phyloP scores from a whole-genome alignment of 2,888 invertebrate genomes.

The Hyles lineata region DNA sequence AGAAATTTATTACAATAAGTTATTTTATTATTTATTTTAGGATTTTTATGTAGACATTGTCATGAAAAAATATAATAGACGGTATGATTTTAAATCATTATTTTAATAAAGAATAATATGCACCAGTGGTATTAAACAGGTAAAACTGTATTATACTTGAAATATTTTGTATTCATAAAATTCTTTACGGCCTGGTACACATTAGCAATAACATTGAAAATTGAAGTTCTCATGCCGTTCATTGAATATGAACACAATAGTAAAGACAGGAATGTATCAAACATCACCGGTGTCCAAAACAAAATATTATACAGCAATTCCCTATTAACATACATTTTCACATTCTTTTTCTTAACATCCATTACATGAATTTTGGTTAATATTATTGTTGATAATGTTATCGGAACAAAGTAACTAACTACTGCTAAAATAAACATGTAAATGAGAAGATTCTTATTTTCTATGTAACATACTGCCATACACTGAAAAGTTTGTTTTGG shows the following conservation, averaged over 20 bases:
- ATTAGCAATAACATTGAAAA: constrained; percentile 76
- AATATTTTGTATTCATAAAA: constrained; percentile 75
- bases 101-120: no score
- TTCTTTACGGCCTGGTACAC: constrained; percentile 76
- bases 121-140: constrained; percentile 51
- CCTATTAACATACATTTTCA: constrained; percentile 68
- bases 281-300: constrained; percentile 79
- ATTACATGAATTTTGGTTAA: constrained; percentile 73
- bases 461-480: constrained; percentile 69
- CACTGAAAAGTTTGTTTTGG: constrained; percentile 61
- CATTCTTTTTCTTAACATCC: constrained; percentile 60
- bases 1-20: no score
- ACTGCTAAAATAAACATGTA: constrained; percentile 71
- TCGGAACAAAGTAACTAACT: constrained; percentile 75
- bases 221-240: constrained; percentile 65
- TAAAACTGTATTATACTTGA: constrained; percentile 66
- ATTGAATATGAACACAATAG: constrained; percentile 71
- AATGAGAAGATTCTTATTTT: constrained; percentile 66
- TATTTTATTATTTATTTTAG: no score
- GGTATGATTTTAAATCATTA: no score
- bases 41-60: no score
- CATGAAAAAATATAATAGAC: no score
- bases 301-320: constrained; percentile 75
- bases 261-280: constrained; percentile 74
- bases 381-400: constrained; percentile 72